Conservation (phyloP, 2,113 vertebrate species). For the Podiceps cristatus region DNA sequence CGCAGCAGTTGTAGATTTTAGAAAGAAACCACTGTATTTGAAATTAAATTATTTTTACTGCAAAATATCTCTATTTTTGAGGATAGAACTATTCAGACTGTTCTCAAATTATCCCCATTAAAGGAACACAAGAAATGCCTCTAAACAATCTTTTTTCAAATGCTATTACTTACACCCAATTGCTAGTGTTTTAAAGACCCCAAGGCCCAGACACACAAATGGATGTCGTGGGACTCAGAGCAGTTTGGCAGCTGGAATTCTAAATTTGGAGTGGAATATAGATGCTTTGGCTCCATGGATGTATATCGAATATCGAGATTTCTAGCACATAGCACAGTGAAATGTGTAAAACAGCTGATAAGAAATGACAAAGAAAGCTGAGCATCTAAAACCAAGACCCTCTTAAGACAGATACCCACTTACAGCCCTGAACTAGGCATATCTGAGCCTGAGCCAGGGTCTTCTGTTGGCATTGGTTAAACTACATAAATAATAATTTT, state of each 20-base stretch:
- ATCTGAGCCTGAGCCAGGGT: not conserved
- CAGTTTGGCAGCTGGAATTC: not conserved
- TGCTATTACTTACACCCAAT: not conserved
- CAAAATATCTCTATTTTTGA: not conserved
- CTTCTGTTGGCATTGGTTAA: not conserved
- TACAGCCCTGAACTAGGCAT: not conserved
- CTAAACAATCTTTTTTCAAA: not conserved
- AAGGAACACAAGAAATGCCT: not conserved
- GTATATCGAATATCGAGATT: not conserved
- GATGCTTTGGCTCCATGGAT: not conserved
- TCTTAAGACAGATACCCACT: not conserved
- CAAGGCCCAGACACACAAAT: not conserved
- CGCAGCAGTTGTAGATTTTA: not conserved
- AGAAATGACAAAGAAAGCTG: not conserved
- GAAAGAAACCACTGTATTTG: not conserved
- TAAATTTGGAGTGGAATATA: not conserved
- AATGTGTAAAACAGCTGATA: not conserved
- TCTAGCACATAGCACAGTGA: not conserved
- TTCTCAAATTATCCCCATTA: not conserved
- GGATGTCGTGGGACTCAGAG: fast-evolving
- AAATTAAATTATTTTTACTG: not conserved
- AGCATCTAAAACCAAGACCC: not conserved
- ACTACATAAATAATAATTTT: not conserved
- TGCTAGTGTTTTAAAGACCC: not conserved
- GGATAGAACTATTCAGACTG: not conserved